Conservation (phyloP, 2,797 vertebrate species). For the Chelonia mydas region DNA sequence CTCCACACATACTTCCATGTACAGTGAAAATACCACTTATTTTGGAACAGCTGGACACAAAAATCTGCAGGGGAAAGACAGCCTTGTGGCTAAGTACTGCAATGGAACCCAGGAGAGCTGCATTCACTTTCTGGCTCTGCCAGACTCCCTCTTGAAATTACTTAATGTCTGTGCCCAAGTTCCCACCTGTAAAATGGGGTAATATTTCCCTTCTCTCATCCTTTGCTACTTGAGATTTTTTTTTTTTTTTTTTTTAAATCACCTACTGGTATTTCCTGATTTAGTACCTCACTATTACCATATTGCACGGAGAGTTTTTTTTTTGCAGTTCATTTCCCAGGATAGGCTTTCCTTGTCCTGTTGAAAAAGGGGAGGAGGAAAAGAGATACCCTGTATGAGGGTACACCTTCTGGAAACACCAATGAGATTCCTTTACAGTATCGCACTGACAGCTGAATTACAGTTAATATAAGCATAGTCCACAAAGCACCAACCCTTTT, state of each 20-base stretch:
- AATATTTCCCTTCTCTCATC: neutral
- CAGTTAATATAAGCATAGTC: neutral
- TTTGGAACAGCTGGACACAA: neutral
- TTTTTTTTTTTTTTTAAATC: neutral
- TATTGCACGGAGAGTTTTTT: neutral
- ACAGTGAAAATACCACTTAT: neutral
- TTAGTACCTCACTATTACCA: neutral
- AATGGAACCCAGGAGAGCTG: neutral
- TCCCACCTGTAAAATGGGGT: neutral
- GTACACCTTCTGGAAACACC: neutral
- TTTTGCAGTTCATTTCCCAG: neutral
- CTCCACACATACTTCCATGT: neutral
- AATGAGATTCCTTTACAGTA: neutral
- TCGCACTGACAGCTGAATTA: neutral
- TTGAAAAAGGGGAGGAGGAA: accelerated
- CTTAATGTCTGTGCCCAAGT: neutral
- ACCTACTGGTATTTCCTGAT: neutral
- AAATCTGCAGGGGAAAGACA: neutral
- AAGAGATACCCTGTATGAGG: neutral
- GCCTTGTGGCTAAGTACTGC: neutral
- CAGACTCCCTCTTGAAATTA: accelerated
- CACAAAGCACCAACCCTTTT: neutral
- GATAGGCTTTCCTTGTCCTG: neutral
- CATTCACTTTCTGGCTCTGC: neutral
- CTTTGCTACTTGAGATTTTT: neutral